Evolutionary conservation across 2,888 invertebrate species (phyloP), one percentile per base, ranked within the genome.

Genomic region (Anagyrus pseudococci): DNA sequence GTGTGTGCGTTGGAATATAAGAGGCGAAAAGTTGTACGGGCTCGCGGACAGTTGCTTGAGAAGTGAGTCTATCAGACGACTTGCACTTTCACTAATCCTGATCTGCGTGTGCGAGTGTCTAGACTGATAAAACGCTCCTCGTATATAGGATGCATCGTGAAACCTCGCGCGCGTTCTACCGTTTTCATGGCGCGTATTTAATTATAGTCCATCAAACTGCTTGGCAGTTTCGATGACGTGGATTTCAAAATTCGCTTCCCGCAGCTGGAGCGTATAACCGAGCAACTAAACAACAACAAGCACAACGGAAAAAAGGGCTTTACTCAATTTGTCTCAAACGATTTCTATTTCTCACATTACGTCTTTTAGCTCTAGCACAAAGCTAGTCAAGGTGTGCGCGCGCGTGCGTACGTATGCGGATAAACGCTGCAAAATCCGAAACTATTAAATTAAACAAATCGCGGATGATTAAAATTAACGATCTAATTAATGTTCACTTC

Each of bases 131-230:
- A n/a, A n/a, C n/a, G n/a, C n/a, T n/a, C 52, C 55, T 41, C 47
- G 52, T 41, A 41, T 43, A 46, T 53, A 62, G 62, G 57, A 57
- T 46, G 52, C 40, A 57, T 50, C 22, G 40, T 19, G 46, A 55
- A 19, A 20, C 19, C 4, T 40, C 17, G 33, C 19, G 4, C 19
- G 47, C 41, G 47, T 53, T 46, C 48, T 62, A 48, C 53, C 57
- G 58, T 62, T 62, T 58, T 48, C 62, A 58, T 33, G n/a, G n/a
- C 48, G 48, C 3, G n/a, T 15, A 6, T 58, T 41, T 62, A 58
- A 62, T 54, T 33, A 57, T 23, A 48, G 29, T 56, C 46, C 48
- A n/a, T n/a, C n/a, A n/a, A n/a, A n/a, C n/a, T 15, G 8, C 17
- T n/a, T 10, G n/a, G n/a, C 41, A 44, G 20, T 47, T 61, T 40